phyloP scores from a whole-genome alignment of 92 coral and sea anemone genomes.

The Pocillopora grandis region DNA sequence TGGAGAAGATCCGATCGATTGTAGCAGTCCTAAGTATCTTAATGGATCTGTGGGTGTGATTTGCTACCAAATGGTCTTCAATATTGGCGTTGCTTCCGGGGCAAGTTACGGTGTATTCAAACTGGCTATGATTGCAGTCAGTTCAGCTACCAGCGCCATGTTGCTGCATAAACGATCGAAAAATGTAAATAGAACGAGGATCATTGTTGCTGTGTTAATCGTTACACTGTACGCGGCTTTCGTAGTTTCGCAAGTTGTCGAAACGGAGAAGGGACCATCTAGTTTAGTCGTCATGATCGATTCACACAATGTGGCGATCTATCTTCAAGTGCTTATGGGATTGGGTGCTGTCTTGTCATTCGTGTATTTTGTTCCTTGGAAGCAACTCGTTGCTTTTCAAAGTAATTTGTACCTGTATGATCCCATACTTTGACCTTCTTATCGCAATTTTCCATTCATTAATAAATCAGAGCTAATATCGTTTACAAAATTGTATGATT shows the following conservation, averaged over 20 bases:
- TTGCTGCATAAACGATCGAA: slow-evolving; percentile 16
- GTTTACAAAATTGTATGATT: too few species aligned
- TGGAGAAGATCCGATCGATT: slow-evolving; percentile 34
- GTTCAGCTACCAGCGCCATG: slow-evolving; percentile 25
- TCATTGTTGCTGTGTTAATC: neutral
- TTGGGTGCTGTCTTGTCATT: slow-evolving; percentile 7
- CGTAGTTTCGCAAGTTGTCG: slow-evolving; percentile 18
- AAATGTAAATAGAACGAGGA: slow-evolving; percentile 14
- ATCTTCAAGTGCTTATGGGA: slow-evolving; percentile 12
- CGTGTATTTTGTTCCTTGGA: slow-evolving; percentile 39
- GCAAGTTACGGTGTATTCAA: slow-evolving; percentile 37
- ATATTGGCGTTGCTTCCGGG: slow-evolving; percentile 35
- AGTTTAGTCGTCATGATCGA: slow-evolving; percentile 2
- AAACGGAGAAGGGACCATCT: slow-evolving; percentile 18
- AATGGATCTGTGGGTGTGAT: slow-evolving; percentile 37
- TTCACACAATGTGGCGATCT: slow-evolving; percentile 6
- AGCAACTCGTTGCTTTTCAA: slow-evolving; percentile 13
- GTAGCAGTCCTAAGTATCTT: slow-evolving; percentile 21
- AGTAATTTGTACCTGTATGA: slow-evolving; percentile 20
- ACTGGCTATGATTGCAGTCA: slow-evolving; percentile 23
- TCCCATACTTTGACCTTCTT: slow-evolving; percentile 3
- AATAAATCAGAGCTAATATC: too few species aligned
- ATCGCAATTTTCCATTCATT: neutral
- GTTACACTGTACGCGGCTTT: slow-evolving; percentile 14
- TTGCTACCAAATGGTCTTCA: slow-evolving; percentile 39